phyloP scores from a whole-genome alignment of 2,113 vertebrate genomes.

The Saguinus midas region DNA sequence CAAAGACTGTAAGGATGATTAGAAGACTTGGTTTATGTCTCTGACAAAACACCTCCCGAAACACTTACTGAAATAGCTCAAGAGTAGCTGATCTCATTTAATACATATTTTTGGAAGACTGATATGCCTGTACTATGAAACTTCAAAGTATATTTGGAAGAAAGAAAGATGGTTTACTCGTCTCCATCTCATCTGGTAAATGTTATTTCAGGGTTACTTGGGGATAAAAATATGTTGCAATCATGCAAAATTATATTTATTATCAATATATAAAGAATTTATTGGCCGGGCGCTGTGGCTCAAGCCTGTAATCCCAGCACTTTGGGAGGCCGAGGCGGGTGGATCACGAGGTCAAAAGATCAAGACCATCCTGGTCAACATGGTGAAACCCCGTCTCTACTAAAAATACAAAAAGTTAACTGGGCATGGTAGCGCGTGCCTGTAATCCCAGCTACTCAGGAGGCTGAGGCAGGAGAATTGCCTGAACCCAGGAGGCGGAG shows the following conservation, averaged over 20 bases:
- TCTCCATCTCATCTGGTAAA: not conserved
- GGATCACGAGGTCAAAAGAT: no score
- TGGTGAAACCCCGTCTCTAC: no score
- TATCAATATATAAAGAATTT: not conserved
- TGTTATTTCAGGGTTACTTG: not conserved
- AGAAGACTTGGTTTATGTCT: not conserved
- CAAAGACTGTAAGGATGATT: not conserved
- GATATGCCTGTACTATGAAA: not conserved
- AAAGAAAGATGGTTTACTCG: not conserved
- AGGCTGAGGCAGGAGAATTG: no score
- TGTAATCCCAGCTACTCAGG: no score
- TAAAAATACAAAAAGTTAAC: no score
- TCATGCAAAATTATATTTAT: not conserved
- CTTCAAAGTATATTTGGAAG: not conserved
- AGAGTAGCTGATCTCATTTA: not conserved
- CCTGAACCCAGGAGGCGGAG: no score
- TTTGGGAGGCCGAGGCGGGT: no score
- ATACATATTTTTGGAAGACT: not conserved
- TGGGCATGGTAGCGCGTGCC: no score
- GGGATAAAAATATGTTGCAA: not conserved
- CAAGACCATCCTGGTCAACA: no score
- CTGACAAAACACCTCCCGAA: not conserved
- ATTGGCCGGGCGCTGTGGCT: no score
- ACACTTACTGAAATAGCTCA: not conserved
- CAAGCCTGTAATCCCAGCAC: no score